A percentile compares a stretch with the other conserved stretches of the same genome.
These are phyloP conservation scores for Leptinotarsa peninsularis DNA, from an alignment of 2,888 invertebrate species.

Conservation along the genomic window DNA sequence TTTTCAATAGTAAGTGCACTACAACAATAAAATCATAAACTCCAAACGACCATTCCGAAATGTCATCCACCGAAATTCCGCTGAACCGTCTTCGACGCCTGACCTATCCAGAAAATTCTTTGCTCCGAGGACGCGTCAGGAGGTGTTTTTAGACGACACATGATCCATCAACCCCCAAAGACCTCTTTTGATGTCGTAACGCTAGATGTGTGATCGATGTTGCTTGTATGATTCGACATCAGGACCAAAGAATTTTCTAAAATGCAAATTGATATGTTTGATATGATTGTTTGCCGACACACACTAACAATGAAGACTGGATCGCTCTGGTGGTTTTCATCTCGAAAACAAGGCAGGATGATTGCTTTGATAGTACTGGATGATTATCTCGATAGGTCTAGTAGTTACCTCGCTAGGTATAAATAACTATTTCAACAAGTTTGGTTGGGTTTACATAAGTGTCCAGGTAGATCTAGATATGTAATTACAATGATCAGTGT, in stretches of 20 bases:
- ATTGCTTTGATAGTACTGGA: neutral
- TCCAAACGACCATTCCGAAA: neutral
- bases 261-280: slow-evolving; percentile 54
- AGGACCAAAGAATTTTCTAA: slow-evolving; percentile 69
- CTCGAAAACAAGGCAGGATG: neutral
- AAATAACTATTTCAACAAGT: neutral
- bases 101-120: slow-evolving; percentile 64
- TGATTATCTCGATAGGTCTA: neutral
- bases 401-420: neutral
- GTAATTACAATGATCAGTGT: neutral
- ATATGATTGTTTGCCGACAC: slow-evolving; percentile 36
- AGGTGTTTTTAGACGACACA: slow-evolving; percentile 48
- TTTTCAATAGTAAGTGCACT: neutral
- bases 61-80: slow-evolving; percentile 9
- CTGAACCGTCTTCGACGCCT: slow-evolving; percentile 36
- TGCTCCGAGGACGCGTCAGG: slow-evolving; percentile 64
- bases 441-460: neutral
- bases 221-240: slow-evolving; percentile 57
- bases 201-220: slow-evolving; percentile 64
- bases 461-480: neutral
- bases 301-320: slow-evolving; percentile 24
- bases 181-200: slow-evolving; percentile 63
- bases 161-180: slow-evolving; percentile 46
- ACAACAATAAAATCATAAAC: neutral
- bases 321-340: neutral